Conservation (phyloP, 2,113 vertebrate species). For the Sarotherodon lohbergeri region DNA sequence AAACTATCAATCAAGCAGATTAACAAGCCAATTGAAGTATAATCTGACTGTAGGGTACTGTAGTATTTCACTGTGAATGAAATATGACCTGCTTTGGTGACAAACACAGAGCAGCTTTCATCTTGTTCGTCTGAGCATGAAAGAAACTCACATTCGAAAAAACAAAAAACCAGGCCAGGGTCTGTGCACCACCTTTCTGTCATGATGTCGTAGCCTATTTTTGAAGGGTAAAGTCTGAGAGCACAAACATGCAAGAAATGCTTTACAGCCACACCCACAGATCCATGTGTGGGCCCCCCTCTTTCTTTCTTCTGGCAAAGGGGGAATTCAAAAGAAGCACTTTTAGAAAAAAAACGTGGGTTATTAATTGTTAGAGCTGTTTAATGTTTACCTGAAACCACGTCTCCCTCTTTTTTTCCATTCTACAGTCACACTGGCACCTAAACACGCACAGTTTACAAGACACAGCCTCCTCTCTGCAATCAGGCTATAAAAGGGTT, state of each 20-base stretch:
- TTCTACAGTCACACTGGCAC: background rate
- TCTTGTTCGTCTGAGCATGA: background rate
- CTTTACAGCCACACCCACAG: slow-evolving; percentile 29
- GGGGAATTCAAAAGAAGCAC: background rate
- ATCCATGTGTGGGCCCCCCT: background rate
- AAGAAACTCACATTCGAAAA: background rate
- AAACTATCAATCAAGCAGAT: background rate
- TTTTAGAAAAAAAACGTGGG: background rate
- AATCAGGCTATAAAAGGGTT: background rate
- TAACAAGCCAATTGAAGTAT: background rate
- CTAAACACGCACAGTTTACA: background rate
- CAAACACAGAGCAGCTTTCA: background rate
- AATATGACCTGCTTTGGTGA: background rate
- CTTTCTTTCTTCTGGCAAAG: background rate
- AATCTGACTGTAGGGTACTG: background rate
- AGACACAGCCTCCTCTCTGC: background rate
- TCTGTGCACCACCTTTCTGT: background rate
- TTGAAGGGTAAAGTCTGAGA: background rate
- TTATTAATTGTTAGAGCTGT: background rate
- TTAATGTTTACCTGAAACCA: background rate
- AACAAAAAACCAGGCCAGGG: background rate
- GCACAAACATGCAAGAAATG: background rate
- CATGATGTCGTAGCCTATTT: background rate
- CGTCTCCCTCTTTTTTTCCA: background rate
- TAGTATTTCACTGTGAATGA: background rate